phyloP scores from a whole-genome alignment of 2,113 vertebrate genomes.

The Rousettus leschenaultii region DNA sequence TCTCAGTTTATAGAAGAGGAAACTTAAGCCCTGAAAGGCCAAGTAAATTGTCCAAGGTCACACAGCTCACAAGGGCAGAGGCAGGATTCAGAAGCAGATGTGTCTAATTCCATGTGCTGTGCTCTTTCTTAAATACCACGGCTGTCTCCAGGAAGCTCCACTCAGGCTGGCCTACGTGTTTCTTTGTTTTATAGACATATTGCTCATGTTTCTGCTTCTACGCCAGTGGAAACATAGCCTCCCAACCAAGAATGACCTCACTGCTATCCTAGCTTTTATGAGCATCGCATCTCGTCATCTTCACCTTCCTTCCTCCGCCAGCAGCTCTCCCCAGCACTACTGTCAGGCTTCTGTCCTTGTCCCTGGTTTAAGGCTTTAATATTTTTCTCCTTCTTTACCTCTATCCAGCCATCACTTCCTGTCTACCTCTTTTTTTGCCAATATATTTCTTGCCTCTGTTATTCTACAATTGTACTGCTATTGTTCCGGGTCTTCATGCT shows the following conservation, averaged over 20 bases:
- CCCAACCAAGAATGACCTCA: background rate
- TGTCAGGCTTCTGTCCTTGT: background rate
- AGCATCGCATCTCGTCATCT: background rate
- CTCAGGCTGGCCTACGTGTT: background rate
- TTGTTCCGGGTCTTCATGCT: background rate
- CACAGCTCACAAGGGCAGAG: background rate
- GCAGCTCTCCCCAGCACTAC: too few relatives aligned
- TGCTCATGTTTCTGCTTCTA: background rate
- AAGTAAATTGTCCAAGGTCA: background rate
- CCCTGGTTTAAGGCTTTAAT: background rate
- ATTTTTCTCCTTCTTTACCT: background rate
- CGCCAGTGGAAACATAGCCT: background rate
- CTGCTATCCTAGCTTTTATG: background rate
- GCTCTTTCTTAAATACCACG: background rate
- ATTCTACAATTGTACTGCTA: background rate
- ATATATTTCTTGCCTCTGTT: background rate
- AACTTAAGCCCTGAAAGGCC: background rate
- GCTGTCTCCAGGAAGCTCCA: background rate
- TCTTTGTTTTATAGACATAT: background rate
- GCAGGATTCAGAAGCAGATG: background rate
- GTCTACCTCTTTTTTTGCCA: background rate
- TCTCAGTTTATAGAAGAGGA: background rate
- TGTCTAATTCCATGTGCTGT: accelerated
- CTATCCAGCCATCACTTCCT: background rate
- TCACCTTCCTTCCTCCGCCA: background rate